Percentiles rank a stretch among this genome's conserved stretches.
Conservation (phyloP, 2,888 invertebrate genomes). For the Allacma fusca region DNA sequence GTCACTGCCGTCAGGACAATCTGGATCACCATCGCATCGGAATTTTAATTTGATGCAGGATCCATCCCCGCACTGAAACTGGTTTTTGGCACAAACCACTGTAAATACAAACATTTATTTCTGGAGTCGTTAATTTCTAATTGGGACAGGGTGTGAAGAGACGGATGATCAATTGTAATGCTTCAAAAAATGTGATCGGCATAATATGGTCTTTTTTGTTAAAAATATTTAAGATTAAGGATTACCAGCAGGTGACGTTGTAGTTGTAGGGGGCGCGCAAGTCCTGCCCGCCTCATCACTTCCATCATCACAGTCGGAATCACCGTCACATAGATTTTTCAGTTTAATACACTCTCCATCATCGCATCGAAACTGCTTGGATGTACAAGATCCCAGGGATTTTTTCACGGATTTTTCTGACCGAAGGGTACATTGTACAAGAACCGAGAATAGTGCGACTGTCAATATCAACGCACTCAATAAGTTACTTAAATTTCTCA, state of each 20-base stretch:
- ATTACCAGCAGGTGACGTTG: background rate
- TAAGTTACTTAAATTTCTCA: too few species aligned
- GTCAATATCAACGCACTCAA: too few species aligned
- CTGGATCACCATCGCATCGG: constrained; percentile 4
- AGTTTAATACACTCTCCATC: background rate
- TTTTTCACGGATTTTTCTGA: too few species aligned
- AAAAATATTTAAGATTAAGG: background rate
- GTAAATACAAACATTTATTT: background rate
- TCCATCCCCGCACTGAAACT: constrained; percentile 1
- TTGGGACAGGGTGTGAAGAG: too few species aligned
- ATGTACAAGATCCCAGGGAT: too few species aligned
- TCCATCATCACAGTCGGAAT: constrained; percentile 14
- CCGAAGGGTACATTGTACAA: too few species aligned
- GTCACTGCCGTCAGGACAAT: constrained; percentile 20
- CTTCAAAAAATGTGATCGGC: too few species aligned
- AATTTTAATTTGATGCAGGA: constrained; percentile 7
- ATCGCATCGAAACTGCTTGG: too few species aligned
- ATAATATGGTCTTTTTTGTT: too few species aligned
- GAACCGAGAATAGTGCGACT: too few species aligned
- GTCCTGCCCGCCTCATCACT: background rate
- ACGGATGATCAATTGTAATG: too few species aligned
- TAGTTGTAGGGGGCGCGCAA: background rate
- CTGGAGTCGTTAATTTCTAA: too few species aligned
- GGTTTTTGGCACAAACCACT: background rate
- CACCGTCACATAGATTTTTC: constrained; percentile 15